Conservation (phyloP, 2,113 vertebrate species). For the Scomber colias region DNA sequence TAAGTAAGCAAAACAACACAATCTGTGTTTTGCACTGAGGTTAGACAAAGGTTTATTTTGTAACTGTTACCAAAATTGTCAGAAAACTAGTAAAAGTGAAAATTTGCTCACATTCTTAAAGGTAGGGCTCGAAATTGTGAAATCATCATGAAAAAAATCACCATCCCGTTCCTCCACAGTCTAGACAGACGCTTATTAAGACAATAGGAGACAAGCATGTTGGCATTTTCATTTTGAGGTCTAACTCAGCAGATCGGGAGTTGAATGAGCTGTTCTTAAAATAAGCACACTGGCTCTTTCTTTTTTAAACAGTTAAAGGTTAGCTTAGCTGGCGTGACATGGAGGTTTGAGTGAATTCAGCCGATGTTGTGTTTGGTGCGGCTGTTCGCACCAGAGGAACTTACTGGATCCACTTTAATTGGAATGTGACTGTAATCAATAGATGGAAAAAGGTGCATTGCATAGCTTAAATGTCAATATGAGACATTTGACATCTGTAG, state of each 20-base stretch:
- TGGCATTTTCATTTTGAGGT: conserved; percentile 54
- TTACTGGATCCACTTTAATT: conserved; percentile 59
- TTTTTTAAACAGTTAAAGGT: neutral
- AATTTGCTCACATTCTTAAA: neutral
- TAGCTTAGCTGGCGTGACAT: neutral
- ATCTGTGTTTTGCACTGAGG: neutral
- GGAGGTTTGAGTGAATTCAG: neutral
- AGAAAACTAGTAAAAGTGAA: neutral
- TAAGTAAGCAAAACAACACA: neutral
- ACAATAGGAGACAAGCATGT: conserved; percentile 28
- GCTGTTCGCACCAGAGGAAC: conserved; percentile 12
- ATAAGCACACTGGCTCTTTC: conserved; percentile 21
- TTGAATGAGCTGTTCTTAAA: conserved; percentile 22
- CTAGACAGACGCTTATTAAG: conserved; percentile 50
- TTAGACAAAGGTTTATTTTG: too few relatives aligned
- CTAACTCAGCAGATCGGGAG: conserved; percentile 13
- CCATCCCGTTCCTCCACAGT: conserved; percentile 31
- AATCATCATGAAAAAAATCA: conserved; percentile 41
- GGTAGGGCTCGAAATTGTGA: conserved; percentile 4
- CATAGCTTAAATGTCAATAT: conserved; percentile 63
- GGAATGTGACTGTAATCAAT: conserved; percentile 67
- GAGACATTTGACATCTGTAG: conserved; percentile 49
- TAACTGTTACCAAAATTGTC: too few relatives aligned
- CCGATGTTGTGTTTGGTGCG: conserved; percentile 5
- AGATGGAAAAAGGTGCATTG: conserved; percentile 51